A percentile compares a stretch with the other conserved stretches of the same genome.
Evolutionary conservation across 2,113 vertebrate genomes (phyloP).

Genomic region (Gopherus evgoodei): DNA sequence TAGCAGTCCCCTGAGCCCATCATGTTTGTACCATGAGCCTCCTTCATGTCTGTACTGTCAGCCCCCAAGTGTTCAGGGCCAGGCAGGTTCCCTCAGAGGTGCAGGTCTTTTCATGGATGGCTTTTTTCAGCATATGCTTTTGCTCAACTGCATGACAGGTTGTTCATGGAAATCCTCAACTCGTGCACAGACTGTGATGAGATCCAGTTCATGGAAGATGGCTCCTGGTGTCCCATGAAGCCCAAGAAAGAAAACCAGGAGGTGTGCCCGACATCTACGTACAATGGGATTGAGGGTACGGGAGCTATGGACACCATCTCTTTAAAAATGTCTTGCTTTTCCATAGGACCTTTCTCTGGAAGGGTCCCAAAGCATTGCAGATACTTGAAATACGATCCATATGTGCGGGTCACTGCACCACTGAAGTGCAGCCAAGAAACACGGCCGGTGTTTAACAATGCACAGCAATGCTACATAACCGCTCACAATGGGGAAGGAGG

Average conservation of each 20-base stretch:
- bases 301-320: neutral
- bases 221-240: conserved; percentile 85
- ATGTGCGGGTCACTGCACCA: neutral
- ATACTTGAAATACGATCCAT: neutral
- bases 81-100: accelerated
- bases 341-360: neutral
- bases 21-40: accelerated
- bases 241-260: conserved; percentile 82
- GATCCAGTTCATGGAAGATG: conserved; percentile 85
- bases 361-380: accelerated
- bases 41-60: accelerated
- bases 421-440: neutral
- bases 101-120: accelerated
- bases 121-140: neutral
- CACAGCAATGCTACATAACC: no score
- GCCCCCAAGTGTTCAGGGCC: accelerated
- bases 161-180: conserved; percentile 85
- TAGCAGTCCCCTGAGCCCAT: neutral
- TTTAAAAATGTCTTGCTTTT: neutral
- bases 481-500: neutral
- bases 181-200: conserved; percentile 83
- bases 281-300: conserved; percentile 75
- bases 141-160: neutral
- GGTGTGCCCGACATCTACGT: conserved; percentile 72
- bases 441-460: neutral